A percentile compares a stretch with the other conserved stretches of the same genome.
These are phyloP conservation scores for Dendrocopos noguchii DNA, from an alignment of 2,113 vertebrate species.

Conservation along the genomic window DNA sequence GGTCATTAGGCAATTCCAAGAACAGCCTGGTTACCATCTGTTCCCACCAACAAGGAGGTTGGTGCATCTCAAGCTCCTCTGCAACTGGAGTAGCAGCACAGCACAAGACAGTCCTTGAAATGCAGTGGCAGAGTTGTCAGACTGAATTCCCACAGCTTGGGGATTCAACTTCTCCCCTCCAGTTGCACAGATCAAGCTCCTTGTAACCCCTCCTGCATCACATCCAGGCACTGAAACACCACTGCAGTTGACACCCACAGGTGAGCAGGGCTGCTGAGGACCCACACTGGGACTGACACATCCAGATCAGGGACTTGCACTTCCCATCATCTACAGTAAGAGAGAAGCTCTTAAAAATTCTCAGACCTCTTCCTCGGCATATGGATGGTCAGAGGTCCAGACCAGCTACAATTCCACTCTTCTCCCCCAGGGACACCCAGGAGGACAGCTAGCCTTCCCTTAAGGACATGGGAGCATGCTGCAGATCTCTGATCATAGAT, in stretches of 20 bases:
- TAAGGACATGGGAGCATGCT: rapidly evolving
- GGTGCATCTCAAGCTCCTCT: not conserved
- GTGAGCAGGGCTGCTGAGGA: not conserved
- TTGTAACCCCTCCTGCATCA: rapidly evolving
- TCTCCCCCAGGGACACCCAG: not conserved
- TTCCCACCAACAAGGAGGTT: not conserved
- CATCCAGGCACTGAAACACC: not conserved
- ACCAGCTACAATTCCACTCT: not conserved
- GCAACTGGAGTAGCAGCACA: not conserved
- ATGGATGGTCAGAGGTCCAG: not conserved
- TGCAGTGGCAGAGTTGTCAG: not conserved
- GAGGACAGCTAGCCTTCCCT: not conserved
- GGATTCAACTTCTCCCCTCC: not conserved
- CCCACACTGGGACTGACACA: not conserved
- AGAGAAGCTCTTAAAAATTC: not conserved
- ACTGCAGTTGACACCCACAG: not conserved
- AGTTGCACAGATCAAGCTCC: not conserved
- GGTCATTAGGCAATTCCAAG: not conserved
- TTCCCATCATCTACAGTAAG: not conserved
- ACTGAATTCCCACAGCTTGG: not conserved
- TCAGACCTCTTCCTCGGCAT: not conserved
- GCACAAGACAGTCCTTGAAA: not conserved
- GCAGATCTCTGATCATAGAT: not conserved
- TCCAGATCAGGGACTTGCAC: not conserved
- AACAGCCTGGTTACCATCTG: not conserved